Conservation (phyloP, 2,888 invertebrate species). For the Platypus cylindrus region DNA sequence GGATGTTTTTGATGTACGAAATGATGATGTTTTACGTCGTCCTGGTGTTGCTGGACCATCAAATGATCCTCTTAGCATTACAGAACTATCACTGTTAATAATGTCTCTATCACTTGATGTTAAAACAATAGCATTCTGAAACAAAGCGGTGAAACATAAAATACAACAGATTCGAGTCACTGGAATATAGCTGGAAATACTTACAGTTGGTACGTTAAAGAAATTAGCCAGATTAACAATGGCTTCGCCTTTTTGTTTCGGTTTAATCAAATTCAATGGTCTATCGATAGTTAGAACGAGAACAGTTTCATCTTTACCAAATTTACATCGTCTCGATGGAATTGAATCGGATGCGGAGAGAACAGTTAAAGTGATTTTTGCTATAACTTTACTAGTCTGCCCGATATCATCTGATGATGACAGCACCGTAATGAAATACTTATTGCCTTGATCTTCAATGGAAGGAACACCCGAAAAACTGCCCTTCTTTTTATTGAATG, state of each 20-base stretch:
- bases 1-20: conserved; percentile 36
- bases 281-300: conserved; percentile 57
- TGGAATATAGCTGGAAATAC: conserved; percentile 21
- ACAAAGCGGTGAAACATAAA: too few species aligned
- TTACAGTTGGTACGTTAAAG: conserved; percentile 54
- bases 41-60: conserved; percentile 45
- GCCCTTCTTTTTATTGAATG: conserved; percentile 56
- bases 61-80: too few species aligned
- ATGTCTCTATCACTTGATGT: conserved; percentile 34
- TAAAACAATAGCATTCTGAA: conserved; percentile 41
- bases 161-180: not conserved
- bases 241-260: conserved; percentile 51
- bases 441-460: conserved; percentile 51
- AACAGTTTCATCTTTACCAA: conserved; percentile 34
- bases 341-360: conserved; percentile 33
- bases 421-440: conserved; percentile 50
- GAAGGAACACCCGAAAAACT: conserved; percentile 64
- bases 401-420: conserved; percentile 42
- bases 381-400: conserved; percentile 40
- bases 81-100: conserved; percentile 35
- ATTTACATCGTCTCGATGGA: conserved; percentile 24
- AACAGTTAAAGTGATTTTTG: conserved; percentile 42
- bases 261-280: conserved; percentile 48
- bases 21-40: conserved; percentile 31
- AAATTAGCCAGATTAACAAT: conserved; percentile 60